phyloP scores from a whole-genome alignment of 1,140 invertebrate genomes.

The Drosophila bocqueti region DNA sequence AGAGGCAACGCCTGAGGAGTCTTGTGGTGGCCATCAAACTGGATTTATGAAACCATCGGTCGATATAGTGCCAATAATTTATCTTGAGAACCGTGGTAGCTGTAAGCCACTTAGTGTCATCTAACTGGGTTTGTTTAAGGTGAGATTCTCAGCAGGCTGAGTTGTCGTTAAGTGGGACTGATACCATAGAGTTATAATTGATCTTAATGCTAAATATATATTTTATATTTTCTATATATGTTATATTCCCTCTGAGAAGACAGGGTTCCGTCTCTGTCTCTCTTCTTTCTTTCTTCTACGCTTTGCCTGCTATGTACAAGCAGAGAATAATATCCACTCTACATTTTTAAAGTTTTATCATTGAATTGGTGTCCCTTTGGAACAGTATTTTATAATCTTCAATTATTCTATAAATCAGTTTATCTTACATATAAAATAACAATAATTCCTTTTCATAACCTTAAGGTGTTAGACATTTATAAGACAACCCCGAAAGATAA shows the following conservation, averaged over 20 bases:
- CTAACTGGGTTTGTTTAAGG: constrained; percentile 26
- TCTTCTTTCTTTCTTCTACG: too few species aligned
- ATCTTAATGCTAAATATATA: neutral
- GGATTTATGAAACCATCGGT: constrained; percentile 30
- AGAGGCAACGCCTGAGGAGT: too few species aligned
- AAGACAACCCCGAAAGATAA: neutral
- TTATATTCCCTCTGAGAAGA: neutral
- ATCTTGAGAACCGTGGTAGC: constrained; percentile 18
- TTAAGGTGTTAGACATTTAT: neutral
- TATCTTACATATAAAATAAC: neutral
- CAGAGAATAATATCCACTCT: too few species aligned
- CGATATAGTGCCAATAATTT: constrained; percentile 51
- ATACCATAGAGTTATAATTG: neutral
- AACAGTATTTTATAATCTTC: too few species aligned
- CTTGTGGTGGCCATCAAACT: constrained; percentile 37
- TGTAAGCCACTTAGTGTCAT: constrained; percentile 49
- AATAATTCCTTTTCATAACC: too few species aligned
- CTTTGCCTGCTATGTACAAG: too few species aligned
- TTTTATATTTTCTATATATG: neutral
- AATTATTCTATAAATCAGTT: too few species aligned
- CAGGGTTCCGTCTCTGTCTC: too few species aligned
- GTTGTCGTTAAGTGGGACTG: neutral
- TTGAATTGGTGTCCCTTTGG: too few species aligned
- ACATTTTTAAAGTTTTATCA: too few species aligned
- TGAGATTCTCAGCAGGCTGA: neutral